Base-by-base conservation (phyloP, 2,113 vertebrate species). In the Melanerpes aurifrons region DNA sequence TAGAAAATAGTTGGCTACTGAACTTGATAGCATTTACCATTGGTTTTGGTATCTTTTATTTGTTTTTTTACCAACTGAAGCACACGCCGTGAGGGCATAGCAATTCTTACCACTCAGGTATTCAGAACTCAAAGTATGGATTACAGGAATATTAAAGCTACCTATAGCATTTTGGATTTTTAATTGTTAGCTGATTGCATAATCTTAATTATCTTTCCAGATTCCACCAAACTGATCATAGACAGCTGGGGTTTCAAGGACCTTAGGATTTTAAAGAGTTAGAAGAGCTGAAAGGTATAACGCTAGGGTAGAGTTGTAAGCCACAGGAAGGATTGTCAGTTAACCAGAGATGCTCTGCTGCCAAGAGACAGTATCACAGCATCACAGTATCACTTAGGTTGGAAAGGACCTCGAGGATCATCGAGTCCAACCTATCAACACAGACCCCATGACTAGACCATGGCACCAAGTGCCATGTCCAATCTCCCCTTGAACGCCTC, bases 201-300 rank as follows among this genome's bases (percentile, higher is more conserved):
- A 43, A 89, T 9, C 9, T 57, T 40, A 63, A 61, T 77, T 82
- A 29, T 37, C 24, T 29, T 67, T 31, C 48, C 77, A 66, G 24
- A 68, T 66, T 45, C 57, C 54, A 43, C 25, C 15, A 63, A 66
- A 12, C 5, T 43, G 71, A 50, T 19, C 0, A 0, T 0, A 5
- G 37, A 7, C 9, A 72, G 28, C 7, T 20, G 28, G 64, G 82
- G 26, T 15, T 50, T 50, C 48, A 50, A 50, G 48, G 21, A 50
- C 20, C 48, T 50, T 50, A 50, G 21, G 21, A 22, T 21, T 21
- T 22, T 50, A 22, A 50, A 50, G 48, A 22, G 48, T 50, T 21
- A 50, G 15, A 86, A n/a, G 59, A 58, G 31, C 67, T 85, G 12
- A 3, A 54, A 69, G 13, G 31, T 29, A 18, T 31, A 25, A 25